Base-by-base conservation (phyloP, 2,797 vertebrate genomes). In the Tinamus major region DNA sequence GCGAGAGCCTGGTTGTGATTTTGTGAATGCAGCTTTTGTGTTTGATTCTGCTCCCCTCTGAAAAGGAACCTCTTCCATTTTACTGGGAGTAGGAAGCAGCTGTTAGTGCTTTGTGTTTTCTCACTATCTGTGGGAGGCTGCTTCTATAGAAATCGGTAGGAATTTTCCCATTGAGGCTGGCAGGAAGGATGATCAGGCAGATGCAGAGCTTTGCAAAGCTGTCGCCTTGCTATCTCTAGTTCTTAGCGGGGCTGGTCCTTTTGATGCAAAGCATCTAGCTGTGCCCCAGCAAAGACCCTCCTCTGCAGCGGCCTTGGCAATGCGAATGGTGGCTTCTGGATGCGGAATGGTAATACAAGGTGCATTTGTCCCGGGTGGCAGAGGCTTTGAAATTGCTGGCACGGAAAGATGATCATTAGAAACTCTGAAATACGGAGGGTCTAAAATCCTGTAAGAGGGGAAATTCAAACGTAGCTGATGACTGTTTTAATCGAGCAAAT, bases 161-260 rank as follows among this genome's bases (percentile, higher is more conserved):
- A 83, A 63, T 79, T 93, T 92, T 89, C 29, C 31, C 51, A n/a
- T 1, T 91, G 49, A 61, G 72, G 13, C 53, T 62, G 31, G 11
- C 33, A 89, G 82, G 72, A 95, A 85, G 23, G 41, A 37, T 55
- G 72, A 89, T 79, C 71, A 78, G 44, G 58, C 31, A 69, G 87
- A n/a, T 2, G 2, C 13, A 12, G 53, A 20, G 26, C 20, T 79
- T 33, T 56, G 63, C 42, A 71, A 27, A 82, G 23, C 33, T 90
- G 65, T 65, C 3, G 1, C 2, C 29, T 58, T 16, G 9, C 26
- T 44, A 44, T 56, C 41, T 65, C 77, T 71, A 76, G 11, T 77
- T 62, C 58, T 83, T 71, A 61, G 41, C 53, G 49, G 8, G 62
- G 44, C 48, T 78, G 29, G n/a, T 70, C 33, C 46, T 90, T 92